Conservation (phyloP, 2,797 vertebrate genomes). For the Lutjanus argentimaculatus region DNA sequence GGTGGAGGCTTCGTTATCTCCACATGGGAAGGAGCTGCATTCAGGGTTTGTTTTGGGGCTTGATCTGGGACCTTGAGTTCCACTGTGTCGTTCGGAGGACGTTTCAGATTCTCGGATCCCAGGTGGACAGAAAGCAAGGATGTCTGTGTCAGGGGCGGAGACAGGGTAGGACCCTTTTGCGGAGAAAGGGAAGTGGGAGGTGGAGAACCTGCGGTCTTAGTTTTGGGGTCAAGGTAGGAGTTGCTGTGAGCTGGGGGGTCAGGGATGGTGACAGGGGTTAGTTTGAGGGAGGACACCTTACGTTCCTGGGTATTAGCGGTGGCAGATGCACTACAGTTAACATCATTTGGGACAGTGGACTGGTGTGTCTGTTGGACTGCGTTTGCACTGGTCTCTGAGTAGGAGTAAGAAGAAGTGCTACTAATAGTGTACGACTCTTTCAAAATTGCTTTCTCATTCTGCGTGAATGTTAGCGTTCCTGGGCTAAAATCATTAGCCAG, state of each 20-base stretch:
- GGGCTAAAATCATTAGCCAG: conserved; percentile 80
- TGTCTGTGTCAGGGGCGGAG: conserved; percentile 83
- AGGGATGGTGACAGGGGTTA: conserved; percentile 87
- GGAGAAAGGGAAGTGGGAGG: conserved; percentile 51
- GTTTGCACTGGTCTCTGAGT: conserved; percentile 83
- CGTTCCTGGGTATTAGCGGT: conserved; percentile 85
- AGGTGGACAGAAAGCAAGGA: conserved; percentile 89
- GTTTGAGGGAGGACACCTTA: conserved; percentile 91
- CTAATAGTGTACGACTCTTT: conserved; percentile 85
- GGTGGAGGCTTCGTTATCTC: conserved; percentile 66
- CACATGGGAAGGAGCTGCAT: conserved; percentile 52
- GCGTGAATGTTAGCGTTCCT: conserved; percentile 67
- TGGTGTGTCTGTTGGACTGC: conserved; percentile 58
- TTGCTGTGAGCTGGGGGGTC: conserved; percentile 75
- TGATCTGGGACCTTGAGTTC: conserved; percentile 45
- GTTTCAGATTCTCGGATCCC: conserved; percentile 82
- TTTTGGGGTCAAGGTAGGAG: conserved; percentile 40
- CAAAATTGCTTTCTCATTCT: conserved; percentile 77
- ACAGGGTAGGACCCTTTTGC: conserved; percentile 55
- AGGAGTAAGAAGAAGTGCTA: conserved; percentile 87
- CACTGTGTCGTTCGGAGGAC: conserved; percentile 69
- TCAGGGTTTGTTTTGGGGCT: conserved; percentile 6
- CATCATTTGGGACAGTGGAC: conserved; percentile 67
- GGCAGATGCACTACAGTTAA: conserved; percentile 28
- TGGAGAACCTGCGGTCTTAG: conserved; percentile 57